Evolutionary conservation across 1,140 invertebrate species (phyloP).

Genomic region (Streblospio benedicti): DNA sequence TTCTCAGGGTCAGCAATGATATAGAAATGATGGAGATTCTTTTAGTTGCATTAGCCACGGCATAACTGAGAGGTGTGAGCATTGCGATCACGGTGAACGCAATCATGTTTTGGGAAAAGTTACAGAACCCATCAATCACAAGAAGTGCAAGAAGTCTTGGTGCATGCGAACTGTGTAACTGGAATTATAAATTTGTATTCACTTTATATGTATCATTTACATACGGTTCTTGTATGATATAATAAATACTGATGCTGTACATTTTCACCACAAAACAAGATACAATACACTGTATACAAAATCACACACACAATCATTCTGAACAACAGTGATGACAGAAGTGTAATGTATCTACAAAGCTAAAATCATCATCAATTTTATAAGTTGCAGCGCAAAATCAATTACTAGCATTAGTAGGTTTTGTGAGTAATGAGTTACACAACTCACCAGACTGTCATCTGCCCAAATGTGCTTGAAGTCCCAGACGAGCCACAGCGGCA

Average conservation of each 20-base stretch:
- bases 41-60: conserved; percentile 92
- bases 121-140: conserved; percentile 74
- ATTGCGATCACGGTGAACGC: conserved; percentile 80
- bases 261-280: too few species aligned
- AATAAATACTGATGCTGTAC: too few species aligned
- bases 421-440: too few species aligned
- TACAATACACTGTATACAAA: too few species aligned
- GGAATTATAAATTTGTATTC: conserved; percentile 22
- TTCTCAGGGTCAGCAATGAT: conserved; percentile 77
- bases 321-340: too few species aligned
- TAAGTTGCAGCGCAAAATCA: too few species aligned
- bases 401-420: too few species aligned
- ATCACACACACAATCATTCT: too few species aligned
- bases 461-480: conserved; percentile 62
- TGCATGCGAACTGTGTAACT: conserved; percentile 37
- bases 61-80: conserved; percentile 86
- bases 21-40: conserved; percentile 84
- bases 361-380: too few species aligned
- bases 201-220: too few species aligned
- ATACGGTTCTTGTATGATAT: too few species aligned
- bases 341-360: too few species aligned
- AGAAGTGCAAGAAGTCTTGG: conserved; percentile 52
- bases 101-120: conserved; percentile 88
- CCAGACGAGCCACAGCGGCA: conserved; percentile 76
- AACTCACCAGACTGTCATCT: conserved; percentile 53